Base-by-base conservation (phyloP, 2,113 vertebrate species). In the Merops nubicus region DNA sequence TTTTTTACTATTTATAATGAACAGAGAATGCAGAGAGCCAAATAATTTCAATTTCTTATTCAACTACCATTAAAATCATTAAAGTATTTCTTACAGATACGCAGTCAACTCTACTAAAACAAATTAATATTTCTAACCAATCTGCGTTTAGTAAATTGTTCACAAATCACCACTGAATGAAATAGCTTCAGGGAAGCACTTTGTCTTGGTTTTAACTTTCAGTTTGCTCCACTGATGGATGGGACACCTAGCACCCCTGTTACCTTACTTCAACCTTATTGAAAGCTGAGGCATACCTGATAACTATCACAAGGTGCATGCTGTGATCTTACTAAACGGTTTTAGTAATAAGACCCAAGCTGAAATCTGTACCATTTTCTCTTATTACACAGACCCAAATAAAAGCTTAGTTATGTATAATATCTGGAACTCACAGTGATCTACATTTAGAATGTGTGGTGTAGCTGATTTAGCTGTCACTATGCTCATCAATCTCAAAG, bases 21-120 rank as follows among this genome's bases (percentile, higher is more conserved):
- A 33, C 33, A 18, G 29, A 72, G 57, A 79, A 91, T 1, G 5
- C 12, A 91, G 25, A 28, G 7, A 38, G 15, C 3, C 8, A 57
- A 36, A 11, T 64, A 94, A 94, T 89, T 93, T 82, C 31, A 76
- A 73, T 82, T 88, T 69, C 76, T 69, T 80, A 73, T 73, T 83
- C 67, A 89, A 64, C 40, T 51, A 69, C n/a, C 31, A 76, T 79
- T 85, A 90, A 85, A 93, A 91, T 64, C 33, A 76, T 5, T 85
- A 21, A 88, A 88, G 34, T 76, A 68, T 76, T 85, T 91, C 43
- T 85, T 85, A 91, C 22, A 78, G 22, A 89, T 88, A 38, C 83
- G 33, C n/a, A 94, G 70, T 68, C 43, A 87, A 29, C 18, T 85
- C 74, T 85, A 48, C 51, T 73, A 72, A 85, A 89, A 72, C 8